Evolutionary conservation across 2,888 invertebrate genomes (phyloP).

Genomic region (Drosophila suboccidentalis): DNA sequence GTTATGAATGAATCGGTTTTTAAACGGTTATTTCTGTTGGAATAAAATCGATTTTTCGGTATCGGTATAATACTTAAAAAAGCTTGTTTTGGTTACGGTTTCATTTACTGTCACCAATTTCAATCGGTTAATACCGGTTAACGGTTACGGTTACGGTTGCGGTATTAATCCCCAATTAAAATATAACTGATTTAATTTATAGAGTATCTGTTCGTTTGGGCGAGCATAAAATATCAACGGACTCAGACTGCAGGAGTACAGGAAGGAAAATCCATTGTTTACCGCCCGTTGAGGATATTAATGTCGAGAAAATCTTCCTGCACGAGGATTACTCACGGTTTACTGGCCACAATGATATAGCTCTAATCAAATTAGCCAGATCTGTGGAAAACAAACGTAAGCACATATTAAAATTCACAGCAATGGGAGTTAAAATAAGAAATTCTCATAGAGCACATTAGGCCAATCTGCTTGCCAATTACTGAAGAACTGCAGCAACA

Average conservation of each 20-base stretch:
- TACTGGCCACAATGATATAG: conserved; percentile 31
- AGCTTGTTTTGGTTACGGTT: too few species aligned
- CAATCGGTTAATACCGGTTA: too few species aligned
- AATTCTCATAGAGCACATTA: conserved; percentile 26
- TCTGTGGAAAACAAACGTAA: conserved; percentile 31
- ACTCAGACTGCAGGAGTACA: conserved; percentile 15
- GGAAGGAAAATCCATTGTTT: conserved; percentile 17
- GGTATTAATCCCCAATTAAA: too few species aligned
- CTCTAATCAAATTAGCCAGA: conserved; percentile 30
- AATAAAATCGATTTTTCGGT: too few species aligned
- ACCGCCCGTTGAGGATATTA: conserved; percentile 35
- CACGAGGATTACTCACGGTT: conserved; percentile 10
- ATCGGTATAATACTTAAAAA: too few species aligned
- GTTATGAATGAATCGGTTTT: too few species aligned
- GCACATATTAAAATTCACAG: neutral
- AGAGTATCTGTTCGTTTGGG: conserved; percentile 43
- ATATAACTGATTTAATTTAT: neutral
- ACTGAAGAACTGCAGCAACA: conserved; percentile 8
- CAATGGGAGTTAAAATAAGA: too few species aligned
- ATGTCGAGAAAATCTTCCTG: conserved; percentile 15
- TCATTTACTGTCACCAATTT: too few species aligned
- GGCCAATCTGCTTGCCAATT: conserved; percentile 43
- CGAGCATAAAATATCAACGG: conserved; percentile 35
- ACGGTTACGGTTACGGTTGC: too few species aligned
- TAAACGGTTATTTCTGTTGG: too few species aligned